Evolutionary conservation across 2,888 invertebrate species (phyloP).

Genomic region (Volucella zonaria): DNA sequence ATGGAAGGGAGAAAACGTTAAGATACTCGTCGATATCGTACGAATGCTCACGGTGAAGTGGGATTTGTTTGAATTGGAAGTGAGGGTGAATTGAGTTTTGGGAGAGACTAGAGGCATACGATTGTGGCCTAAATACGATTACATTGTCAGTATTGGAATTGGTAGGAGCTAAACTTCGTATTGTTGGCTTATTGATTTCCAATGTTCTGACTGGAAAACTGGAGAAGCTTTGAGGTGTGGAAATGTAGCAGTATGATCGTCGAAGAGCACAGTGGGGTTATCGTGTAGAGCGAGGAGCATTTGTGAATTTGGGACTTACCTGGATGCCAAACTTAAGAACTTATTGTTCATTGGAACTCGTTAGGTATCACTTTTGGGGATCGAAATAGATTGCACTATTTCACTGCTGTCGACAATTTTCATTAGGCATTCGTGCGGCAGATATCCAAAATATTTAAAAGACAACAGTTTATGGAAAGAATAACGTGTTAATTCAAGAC

Average conservation of each 20-base stretch:
- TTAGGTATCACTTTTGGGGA: too few relatives aligned
- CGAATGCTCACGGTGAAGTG: too few relatives aligned
- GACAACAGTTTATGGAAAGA: too few relatives aligned
- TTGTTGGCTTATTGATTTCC: slow-evolving; percentile 17
- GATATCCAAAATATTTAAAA: too few relatives aligned
- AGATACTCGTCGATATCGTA: slow-evolving; percentile 3
- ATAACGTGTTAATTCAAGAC: too few relatives aligned
- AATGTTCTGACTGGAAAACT: slow-evolving; percentile 49
- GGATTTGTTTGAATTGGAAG: slow-evolving; percentile 4
- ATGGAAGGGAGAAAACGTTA: slow-evolving; percentile 12
- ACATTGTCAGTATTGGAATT: slow-evolving; percentile 28
- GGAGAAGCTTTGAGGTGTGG: slow-evolving; percentile 1
- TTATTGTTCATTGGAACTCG: too few relatives aligned
- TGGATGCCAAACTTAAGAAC: too few relatives aligned
- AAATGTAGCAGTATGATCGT: slow-evolving; percentile 24
- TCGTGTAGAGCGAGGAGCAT: background rate
- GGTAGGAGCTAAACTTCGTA: slow-evolving; percentile 41
- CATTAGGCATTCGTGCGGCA: too few relatives aligned
- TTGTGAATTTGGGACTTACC: too few relatives aligned
- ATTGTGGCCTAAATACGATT: slow-evolving; percentile 68
- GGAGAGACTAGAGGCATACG: slow-evolving; percentile 37
- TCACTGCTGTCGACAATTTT: too few relatives aligned
- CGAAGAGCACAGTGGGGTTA: slow-evolving; percentile 38
- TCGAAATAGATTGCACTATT: too few relatives aligned
- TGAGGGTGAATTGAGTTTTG: slow-evolving; percentile 38